These are phyloP conservation scores for Coremacera marginata DNA, from an alignment of 2,888 invertebrate genomes.

Conservation along the genomic window DNA sequence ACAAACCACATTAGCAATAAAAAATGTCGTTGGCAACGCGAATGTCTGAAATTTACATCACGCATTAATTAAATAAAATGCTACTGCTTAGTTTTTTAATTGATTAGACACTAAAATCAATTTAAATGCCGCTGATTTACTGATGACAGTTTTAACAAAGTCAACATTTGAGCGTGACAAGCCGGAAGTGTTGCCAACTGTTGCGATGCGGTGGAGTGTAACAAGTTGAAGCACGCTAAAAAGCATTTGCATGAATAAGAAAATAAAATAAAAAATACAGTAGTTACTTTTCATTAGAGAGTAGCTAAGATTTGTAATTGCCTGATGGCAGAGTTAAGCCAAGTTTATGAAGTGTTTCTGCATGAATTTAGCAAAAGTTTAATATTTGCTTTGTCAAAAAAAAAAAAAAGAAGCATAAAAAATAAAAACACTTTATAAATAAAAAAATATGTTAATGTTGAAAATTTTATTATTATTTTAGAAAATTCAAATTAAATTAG, in stretches of 20 bases:
- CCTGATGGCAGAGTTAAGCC: neutral
- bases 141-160: neutral
- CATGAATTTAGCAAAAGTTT: neutral
- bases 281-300: neutral
- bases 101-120: constrained; percentile 31
- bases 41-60: constrained; percentile 3
- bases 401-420: too few species aligned
- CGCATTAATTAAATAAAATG: constrained; percentile 24
- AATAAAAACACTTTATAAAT: too few species aligned
- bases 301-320: constrained; percentile 1
- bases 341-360: too few species aligned
- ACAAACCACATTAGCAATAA: neutral
- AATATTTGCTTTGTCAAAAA: neutral
- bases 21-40: neutral
- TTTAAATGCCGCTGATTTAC: constrained; percentile 21
- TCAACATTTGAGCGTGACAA: neutral
- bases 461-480: too few species aligned
- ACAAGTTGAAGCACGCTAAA: too few species aligned
- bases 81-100: constrained; percentile 18
- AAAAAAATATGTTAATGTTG: too few species aligned
- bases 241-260: neutral
- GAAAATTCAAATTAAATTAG: neutral
- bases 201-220: neutral
- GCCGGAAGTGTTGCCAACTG: constrained; percentile 21
- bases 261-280: neutral